These are phyloP conservation scores for Tauraco erythrolophus DNA, from an alignment of 2,113 vertebrate genomes.

Conservation along the genomic window DNA sequence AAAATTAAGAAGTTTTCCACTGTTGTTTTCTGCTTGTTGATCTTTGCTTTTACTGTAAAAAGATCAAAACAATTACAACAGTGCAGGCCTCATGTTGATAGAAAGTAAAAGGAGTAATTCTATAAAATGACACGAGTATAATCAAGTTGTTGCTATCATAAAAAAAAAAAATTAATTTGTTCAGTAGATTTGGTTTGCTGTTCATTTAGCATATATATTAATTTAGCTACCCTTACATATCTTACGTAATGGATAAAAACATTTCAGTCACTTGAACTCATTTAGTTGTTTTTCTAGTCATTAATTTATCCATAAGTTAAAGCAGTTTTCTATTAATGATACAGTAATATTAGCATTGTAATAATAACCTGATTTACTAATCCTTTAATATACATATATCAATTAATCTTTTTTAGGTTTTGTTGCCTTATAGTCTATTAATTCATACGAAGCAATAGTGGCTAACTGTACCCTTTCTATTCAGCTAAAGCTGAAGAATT, in stretches of 20 bases:
- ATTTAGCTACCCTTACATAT: not conserved
- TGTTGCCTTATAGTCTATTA: not conserved
- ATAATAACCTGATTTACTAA: not conserved
- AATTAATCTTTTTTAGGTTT: not conserved
- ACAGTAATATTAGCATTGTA: not conserved
- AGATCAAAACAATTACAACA: not conserved
- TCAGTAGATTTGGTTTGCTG: not conserved
- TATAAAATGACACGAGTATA: not conserved
- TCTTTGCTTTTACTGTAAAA: not conserved
- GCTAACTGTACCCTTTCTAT: not conserved
- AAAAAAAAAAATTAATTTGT: not conserved
- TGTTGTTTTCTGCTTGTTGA: not conserved
- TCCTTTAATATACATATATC: not conserved
- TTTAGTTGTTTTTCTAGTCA: slow-evolving; percentile 2
- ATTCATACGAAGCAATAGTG: not conserved
- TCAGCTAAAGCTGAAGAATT: slow-evolving; percentile 8
- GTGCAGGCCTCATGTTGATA: not conserved
- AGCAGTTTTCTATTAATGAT: not conserved
- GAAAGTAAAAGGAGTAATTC: not conserved
- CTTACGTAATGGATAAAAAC: not conserved
- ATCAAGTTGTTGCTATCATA: not conserved
- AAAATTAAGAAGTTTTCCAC: not conserved
- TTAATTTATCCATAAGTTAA: slow-evolving; percentile 20
- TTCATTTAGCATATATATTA: not conserved
- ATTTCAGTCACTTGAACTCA: not conserved